Percentiles rank a stretch among this genome's conserved stretches.
Conservation (phyloP, 2,113 vertebrate genomes). For the pig (Sus scrofa) region DNA sequence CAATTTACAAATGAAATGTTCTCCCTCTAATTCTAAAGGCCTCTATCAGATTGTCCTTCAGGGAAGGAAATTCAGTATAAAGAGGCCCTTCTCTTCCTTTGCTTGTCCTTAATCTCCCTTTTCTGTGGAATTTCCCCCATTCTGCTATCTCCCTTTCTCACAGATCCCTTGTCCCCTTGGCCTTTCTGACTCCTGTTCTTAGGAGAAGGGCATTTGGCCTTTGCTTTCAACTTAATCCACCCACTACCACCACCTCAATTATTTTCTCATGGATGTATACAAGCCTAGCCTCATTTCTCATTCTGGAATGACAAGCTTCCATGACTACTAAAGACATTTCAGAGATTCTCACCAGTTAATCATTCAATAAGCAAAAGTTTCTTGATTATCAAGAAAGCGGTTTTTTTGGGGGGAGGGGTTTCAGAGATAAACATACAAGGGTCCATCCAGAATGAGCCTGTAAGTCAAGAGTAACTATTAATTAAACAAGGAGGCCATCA, state of each 20-base stretch:
- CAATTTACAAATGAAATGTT: slow-evolving; percentile 51
- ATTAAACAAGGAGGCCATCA: background rate
- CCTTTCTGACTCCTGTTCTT: slow-evolving; percentile 15
- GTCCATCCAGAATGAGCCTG: background rate
- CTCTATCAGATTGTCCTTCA: slow-evolving; percentile 52
- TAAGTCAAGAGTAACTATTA: background rate
- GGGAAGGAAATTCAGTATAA: background rate
- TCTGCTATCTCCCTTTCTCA: background rate
- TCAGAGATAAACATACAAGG: background rate
- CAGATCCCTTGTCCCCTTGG: background rate
- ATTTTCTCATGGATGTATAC: background rate
- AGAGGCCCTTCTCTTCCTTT: background rate
- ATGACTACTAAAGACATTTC: background rate
- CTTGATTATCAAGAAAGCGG: background rate
- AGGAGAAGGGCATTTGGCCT: background rate
- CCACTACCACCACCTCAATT: background rate
- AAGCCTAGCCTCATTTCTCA: background rate
- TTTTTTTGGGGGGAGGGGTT: background rate
- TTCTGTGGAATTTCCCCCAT: background rate
- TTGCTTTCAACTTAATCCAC: background rate
- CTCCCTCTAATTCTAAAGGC: slow-evolving; percentile 24
- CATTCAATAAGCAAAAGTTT: background rate
- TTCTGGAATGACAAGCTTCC: background rate
- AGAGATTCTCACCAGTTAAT: background rate
- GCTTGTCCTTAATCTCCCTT: background rate